Evolutionary conservation across 2,797 vertebrate species (phyloP).

Genomic region (Sebastes minor): DNA sequence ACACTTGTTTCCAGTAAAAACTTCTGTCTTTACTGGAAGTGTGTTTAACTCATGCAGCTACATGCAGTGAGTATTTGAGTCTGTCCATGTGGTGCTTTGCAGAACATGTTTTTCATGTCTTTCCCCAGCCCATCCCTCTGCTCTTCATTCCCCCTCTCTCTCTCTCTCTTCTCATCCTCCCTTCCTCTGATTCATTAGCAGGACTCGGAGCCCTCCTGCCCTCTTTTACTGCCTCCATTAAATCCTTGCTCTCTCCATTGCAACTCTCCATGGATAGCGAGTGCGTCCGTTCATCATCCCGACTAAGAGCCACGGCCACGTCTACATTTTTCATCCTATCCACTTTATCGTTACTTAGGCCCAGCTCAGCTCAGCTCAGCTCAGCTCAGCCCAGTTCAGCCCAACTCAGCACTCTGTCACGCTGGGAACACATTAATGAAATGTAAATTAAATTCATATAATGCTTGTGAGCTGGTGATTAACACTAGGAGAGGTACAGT

Average conservation of each 20-base stretch:
- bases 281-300: slow-evolving; percentile 58
- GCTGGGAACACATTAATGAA: slow-evolving; percentile 26
- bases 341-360: slow-evolving; percentile 22
- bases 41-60: background rate
- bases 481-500: slow-evolving; percentile 2
- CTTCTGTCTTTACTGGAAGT: background rate
- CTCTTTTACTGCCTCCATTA: slow-evolving; percentile 74
- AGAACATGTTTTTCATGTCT: background rate
- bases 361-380: background rate
- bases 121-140: background rate
- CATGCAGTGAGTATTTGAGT: background rate
- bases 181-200: slow-evolving; percentile 66
- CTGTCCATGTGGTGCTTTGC: background rate
- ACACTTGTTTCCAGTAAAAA: background rate
- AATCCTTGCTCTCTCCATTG: slow-evolving; percentile 61
- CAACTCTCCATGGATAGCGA: slow-evolving; percentile 42
- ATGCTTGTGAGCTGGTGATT: slow-evolving; percentile 22
- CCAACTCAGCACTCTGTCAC: slow-evolving; percentile 19
- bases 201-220: slow-evolving; percentile 33
- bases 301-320: slow-evolving; percentile 41
- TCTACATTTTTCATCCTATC: slow-evolving; percentile 46
- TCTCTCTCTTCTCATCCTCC: background rate
- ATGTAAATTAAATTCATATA: slow-evolving; percentile 50
- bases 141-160: background rate
- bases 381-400: too few species aligned